Percentiles rank a stretch among this genome's conserved stretches.
Evolutionary conservation across 1,140 invertebrate species (phyloP).

Genomic region (Diploscapter pachys): DNA sequence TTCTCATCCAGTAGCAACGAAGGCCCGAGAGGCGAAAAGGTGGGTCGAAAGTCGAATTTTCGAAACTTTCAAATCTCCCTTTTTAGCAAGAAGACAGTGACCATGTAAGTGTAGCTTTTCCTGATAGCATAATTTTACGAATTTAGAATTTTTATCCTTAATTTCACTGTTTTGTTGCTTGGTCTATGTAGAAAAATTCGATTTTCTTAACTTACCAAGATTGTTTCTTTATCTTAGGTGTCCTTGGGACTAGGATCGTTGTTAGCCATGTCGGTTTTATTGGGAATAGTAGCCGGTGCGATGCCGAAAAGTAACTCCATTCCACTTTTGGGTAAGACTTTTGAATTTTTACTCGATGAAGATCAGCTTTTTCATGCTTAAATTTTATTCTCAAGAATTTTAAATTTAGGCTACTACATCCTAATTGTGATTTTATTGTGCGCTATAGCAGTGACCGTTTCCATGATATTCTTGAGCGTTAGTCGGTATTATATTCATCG

Average conservation of each 20-base stretch:
- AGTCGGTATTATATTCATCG: constrained; percentile 46
- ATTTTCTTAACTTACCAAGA: constrained; percentile 5
- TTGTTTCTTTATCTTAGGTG: constrained; percentile 29
- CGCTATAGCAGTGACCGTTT: constrained; percentile 47
- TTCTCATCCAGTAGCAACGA: constrained; percentile 53
- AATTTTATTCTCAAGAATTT: constrained; percentile 19
- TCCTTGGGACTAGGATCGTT: constrained; percentile 50
- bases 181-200: background rate
- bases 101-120: background rate
- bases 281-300: constrained; percentile 51
- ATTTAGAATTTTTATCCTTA: background rate
- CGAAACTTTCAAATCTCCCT: too few species aligned
- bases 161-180: constrained; percentile 2
- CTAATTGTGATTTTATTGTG: constrained; percentile 50
- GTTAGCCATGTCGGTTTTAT: constrained; percentile 51
- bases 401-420: constrained; percentile 48
- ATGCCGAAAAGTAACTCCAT: constrained; percentile 57
- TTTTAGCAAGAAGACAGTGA: background rate
- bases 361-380: background rate
- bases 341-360: too few species aligned
- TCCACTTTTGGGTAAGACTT: constrained; percentile 45
- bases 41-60: background rate
- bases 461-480: constrained; percentile 47
- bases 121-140: background rate
- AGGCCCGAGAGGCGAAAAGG: constrained; percentile 52